phyloP scores from a whole-genome alignment of 2,888 invertebrate genomes.

The Balanococcus diminutus region DNA sequence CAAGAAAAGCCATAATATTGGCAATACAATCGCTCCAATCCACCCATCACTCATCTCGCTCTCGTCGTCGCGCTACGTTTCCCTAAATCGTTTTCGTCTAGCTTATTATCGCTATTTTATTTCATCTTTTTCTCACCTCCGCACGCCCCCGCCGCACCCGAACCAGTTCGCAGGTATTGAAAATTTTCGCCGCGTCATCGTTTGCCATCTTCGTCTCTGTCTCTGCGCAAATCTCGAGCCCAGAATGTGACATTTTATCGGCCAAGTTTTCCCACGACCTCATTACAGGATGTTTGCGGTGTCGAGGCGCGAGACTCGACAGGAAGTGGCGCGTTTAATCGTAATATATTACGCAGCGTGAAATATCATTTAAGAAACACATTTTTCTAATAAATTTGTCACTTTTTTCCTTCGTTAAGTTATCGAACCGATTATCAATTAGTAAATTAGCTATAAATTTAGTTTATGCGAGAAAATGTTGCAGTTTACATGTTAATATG shows the following conservation, averaged over 20 bases:
- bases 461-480: neutral
- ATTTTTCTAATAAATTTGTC: neutral
- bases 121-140: neutral
- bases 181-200: neutral
- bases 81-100: neutral
- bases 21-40: neutral
- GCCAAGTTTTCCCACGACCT: neutral
- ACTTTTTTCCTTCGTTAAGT: neutral
- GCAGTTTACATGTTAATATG: neutral
- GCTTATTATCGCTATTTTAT: neutral
- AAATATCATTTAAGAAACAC: neutral
- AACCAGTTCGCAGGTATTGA: neutral
- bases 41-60: neutral
- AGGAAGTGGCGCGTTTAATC: neutral
- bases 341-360: neutral
- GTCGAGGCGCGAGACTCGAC: neutral
- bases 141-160: neutral
- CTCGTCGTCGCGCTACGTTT: neutral
- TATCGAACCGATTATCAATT: neutral
- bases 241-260: neutral
- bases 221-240: neutral
- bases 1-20: neutral
- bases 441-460: neutral
- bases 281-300: neutral
- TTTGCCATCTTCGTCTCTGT: neutral